Evolutionary conservation across 2,113 vertebrate genomes (phyloP).

Genomic region (Struthidea cinerea): DNA sequence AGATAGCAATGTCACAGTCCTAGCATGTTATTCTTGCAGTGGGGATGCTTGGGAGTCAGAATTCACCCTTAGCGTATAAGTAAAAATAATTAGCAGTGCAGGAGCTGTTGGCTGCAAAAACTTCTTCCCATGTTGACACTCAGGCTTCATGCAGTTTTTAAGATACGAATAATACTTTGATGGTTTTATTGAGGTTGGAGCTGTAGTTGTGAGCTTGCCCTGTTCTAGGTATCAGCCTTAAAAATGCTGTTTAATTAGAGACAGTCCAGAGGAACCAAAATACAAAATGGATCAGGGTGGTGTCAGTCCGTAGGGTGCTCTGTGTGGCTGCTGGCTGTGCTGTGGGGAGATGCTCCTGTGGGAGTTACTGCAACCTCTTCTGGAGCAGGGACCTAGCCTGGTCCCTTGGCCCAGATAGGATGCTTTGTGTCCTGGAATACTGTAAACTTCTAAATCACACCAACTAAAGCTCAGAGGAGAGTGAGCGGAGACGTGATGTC

Average conservation of each 20-base stretch:
- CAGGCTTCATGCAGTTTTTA: neutral
- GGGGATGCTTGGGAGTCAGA: neutral
- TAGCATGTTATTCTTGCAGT: neutral
- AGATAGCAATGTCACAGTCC: neutral
- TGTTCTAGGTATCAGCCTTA: neutral
- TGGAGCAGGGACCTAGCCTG: too few relatives aligned
- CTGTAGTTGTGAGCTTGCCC: neutral
- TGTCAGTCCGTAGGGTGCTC: rapidly evolving
- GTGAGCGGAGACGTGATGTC: neutral
- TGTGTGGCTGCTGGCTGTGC: neutral
- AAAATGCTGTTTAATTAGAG: neutral
- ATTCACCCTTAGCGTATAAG: rapidly evolving
- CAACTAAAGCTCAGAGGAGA: neutral
- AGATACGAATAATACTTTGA: neutral
- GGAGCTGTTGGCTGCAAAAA: neutral
- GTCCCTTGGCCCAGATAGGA: rapidly evolving
- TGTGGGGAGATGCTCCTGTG: rapidly evolving
- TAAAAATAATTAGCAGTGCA: neutral
- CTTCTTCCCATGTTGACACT: neutral
- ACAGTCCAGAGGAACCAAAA: neutral
- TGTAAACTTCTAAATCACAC: neutral
- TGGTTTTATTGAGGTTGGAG: neutral
- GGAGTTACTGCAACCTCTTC: neutral
- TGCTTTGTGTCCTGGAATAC: neutral
- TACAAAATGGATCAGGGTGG: rapidly evolving